Evolutionary conservation across 2,888 invertebrate species (phyloP).

Genomic region (Mycogona germanica): DNA sequence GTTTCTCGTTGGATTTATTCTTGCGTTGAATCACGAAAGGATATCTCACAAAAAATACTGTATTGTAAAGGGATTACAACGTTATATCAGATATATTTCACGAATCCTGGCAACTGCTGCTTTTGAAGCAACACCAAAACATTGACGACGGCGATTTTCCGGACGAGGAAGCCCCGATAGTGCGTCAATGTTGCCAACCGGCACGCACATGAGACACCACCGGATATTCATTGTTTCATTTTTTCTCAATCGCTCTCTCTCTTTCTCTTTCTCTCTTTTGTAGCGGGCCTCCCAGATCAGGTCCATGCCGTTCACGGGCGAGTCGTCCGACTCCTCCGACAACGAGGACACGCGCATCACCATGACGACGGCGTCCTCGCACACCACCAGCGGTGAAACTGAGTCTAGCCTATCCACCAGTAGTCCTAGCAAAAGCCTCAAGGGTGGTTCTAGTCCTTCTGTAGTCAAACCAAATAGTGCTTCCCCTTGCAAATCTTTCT

Average conservation of each 20-base stretch:
- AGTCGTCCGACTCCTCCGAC: slow-evolving; percentile 88
- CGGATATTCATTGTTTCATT: not conserved
- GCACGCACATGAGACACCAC: not conserved
- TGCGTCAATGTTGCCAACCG: too few relatives aligned
- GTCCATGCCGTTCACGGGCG: slow-evolving; percentile 90
- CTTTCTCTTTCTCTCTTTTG: slow-evolving; percentile 6
- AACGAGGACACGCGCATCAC: slow-evolving; percentile 52
- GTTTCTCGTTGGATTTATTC: too few relatives aligned
- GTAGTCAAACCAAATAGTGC: slow-evolving; percentile 24
- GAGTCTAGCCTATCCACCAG: slow-evolving; percentile 26
- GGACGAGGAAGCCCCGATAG: too few relatives aligned
- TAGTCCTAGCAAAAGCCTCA: slow-evolving; percentile 21
- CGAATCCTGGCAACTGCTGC: too few relatives aligned
- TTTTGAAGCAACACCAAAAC: too few relatives aligned
- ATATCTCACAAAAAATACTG: too few relatives aligned
- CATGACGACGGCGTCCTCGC: slow-evolving; percentile 24
- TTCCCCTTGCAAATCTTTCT: slow-evolving; percentile 26
- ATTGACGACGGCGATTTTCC: too few relatives aligned
- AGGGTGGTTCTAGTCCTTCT: slow-evolving; percentile 21
- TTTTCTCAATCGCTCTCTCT: not conserved
- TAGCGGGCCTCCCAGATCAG: slow-evolving; percentile 89
- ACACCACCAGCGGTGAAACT: slow-evolving; percentile 25
- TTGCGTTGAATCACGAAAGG: too few relatives aligned
- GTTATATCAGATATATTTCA: too few relatives aligned
- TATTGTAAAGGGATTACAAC: too few relatives aligned